Evolutionary conservation across 2,888 invertebrate species (phyloP).

Genomic region (Lamellibrachia satsuma): DNA sequence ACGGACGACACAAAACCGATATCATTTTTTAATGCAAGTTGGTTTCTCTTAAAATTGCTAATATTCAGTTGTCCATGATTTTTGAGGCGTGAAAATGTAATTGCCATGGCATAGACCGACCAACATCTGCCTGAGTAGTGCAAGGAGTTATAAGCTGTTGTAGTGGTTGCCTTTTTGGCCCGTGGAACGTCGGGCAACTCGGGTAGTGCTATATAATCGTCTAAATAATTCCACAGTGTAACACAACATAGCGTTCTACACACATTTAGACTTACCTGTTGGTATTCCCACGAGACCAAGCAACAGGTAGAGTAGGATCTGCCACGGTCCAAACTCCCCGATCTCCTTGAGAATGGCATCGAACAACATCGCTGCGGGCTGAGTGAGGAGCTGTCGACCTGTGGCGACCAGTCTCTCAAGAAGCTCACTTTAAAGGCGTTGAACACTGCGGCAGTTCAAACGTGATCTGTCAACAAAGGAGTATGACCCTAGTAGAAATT

Average conservation of each 20-base stretch:
- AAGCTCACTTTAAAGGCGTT: not conserved
- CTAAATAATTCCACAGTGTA: not conserved
- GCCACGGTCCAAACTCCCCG: conserved; percentile 37
- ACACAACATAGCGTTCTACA: not conserved
- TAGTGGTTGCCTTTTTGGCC: no score
- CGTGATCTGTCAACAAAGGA: not conserved
- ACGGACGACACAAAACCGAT: no score
- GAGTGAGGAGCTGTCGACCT: not conserved
- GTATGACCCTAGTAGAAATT: not conserved
- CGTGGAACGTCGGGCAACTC: no score
- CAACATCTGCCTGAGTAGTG: no score
- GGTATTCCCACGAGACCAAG: conserved; percentile 38
- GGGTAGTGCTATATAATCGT: no score
- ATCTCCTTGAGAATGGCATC: conserved; percentile 35
- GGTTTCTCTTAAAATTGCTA: no score
- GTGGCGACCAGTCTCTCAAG: not conserved
- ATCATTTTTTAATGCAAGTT: no score
- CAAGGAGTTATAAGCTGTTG: no score
- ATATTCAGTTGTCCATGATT: no score
- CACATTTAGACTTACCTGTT: conserved; percentile 27
- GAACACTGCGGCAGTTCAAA: not conserved
- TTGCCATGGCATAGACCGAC: no score
- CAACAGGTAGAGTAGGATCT: conserved; percentile 36
- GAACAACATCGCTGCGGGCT: conserved; percentile 31
- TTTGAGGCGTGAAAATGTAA: no score